phyloP scores from a whole-genome alignment of 2,888 invertebrate species.

The Drepanosiphum platanoidis region DNA sequence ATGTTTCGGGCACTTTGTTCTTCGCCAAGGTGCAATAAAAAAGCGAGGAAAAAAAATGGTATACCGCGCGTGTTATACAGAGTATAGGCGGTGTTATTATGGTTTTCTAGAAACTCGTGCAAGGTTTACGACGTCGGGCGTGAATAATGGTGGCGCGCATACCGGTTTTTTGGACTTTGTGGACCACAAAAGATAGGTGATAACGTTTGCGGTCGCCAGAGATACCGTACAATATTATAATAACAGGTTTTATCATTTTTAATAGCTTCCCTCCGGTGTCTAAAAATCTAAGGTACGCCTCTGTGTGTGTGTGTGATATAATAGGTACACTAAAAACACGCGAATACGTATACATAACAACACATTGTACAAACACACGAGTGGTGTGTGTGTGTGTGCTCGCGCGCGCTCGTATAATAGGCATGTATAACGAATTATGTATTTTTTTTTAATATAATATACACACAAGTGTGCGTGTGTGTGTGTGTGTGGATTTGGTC shows the following conservation, averaged over 20 bases:
- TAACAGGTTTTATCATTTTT: constrained; percentile 60
- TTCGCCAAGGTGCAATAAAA: neutral
- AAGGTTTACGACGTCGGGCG: constrained; percentile 50
- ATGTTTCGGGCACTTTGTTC: neutral
- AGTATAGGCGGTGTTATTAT: too few species aligned
- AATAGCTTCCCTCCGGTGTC: constrained; percentile 59
- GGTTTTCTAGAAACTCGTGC: constrained; percentile 43
- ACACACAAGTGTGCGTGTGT: neutral
- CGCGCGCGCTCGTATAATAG: neutral
- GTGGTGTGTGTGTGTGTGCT: neutral
- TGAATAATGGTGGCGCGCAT: constrained; percentile 48
- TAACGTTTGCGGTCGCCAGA: constrained; percentile 44
- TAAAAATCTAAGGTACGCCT: constrained; percentile 10
- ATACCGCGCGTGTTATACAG: too few species aligned
- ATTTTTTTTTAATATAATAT: neutral
- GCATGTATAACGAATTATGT: constrained; percentile 1
- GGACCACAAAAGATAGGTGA: constrained; percentile 60
- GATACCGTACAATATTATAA: constrained; percentile 42
- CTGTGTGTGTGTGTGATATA: constrained; percentile 37
- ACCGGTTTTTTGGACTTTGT: constrained; percentile 59
- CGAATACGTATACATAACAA: constrained; percentile 20
- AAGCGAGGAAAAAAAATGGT: neutral
- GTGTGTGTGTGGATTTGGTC: constrained; percentile 31
- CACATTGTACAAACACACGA: too few species aligned
- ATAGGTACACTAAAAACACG: constrained; percentile 37